Evolutionary conservation across 2,797 vertebrate genomes (phyloP), one percentile per base, ranked within the genome.

Genomic region (Bovichtus diacanthus): DNA sequence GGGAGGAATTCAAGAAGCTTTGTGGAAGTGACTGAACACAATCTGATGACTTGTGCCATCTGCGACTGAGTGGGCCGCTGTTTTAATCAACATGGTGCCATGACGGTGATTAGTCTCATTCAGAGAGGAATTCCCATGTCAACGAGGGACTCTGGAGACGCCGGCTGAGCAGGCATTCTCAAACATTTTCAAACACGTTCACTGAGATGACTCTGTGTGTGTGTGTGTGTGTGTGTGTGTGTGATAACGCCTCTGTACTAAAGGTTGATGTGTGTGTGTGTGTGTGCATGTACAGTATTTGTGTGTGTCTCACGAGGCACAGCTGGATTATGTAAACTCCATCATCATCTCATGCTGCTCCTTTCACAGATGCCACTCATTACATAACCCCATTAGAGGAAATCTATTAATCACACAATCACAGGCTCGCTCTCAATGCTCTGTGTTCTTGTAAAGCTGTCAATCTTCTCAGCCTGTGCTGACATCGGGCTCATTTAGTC

Each of bases 41-140:
- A 84, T 85, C 82, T 90, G 92, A 91, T 88, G 88, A 83, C 87
- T 90, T 82, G 80, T 86, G 87, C 89, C 90, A 87, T 90, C 87
- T 91, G 89, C 73, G 39, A 62, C 71, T 77, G 83, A 91, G 86
- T 70, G 70, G 76, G 76, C 62, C 84, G 72, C 87, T 87, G 89
- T 89, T 92, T 88, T 86, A 90, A 91, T 92, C 90, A 90, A 92
- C 82, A 81, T 70, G 86, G 81, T 74, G 89, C 74, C 78, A 54
- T 54, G 69, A 63, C 2, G 39, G 74, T 91, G 88, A 93, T 93
- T 90, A 90, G 80, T 88, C 82, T 74, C 67, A 90, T 90, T 91
- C 86, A 90, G 70, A 76, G 74, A 87, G 89, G 89, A 85, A 89
- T 91, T 88, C 90, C 88, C 86, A 68, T 75, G 71, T 78, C 82